Evolutionary conservation across 1,140 invertebrate genomes (phyloP).

Genomic region (Linepithema humile): DNA sequence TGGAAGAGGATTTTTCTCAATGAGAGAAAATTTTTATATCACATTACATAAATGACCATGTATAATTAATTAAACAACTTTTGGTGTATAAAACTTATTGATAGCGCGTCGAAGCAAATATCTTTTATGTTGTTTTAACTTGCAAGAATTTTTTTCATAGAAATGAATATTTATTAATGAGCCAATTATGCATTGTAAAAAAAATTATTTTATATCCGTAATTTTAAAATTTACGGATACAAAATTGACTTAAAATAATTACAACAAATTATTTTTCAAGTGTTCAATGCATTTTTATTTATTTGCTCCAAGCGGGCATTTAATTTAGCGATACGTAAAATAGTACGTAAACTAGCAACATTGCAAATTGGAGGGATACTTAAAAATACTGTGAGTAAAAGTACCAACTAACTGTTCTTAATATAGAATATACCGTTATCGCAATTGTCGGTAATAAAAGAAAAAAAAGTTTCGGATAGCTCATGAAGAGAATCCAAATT

Average conservation of each 20-base stretch:
- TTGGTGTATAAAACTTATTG: background rate
- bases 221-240: background rate
- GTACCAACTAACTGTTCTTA: background rate
- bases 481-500: constrained; percentile 9
- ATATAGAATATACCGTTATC: constrained; percentile 16
- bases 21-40: background rate
- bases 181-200: background rate
- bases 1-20: background rate
- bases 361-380: background rate
- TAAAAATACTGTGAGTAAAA: background rate
- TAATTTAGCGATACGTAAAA: background rate
- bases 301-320: constrained; percentile 17
- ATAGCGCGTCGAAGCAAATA: background rate
- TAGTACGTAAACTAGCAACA: background rate
- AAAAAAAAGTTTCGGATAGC: background rate
- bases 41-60: background rate
- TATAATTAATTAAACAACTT: background rate
- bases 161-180: background rate
- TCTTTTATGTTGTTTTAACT: background rate
- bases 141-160: background rate
- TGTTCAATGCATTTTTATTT: constrained; percentile 38
- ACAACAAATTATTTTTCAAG: constrained; percentile 34
- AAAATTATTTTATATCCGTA: background rate
- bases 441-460: background rate
- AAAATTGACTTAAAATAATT: constrained; percentile 9